phyloP scores from a whole-genome alignment of 53 echinoderm and acorn worm genomes.

The Antedon mediterranea region DNA sequence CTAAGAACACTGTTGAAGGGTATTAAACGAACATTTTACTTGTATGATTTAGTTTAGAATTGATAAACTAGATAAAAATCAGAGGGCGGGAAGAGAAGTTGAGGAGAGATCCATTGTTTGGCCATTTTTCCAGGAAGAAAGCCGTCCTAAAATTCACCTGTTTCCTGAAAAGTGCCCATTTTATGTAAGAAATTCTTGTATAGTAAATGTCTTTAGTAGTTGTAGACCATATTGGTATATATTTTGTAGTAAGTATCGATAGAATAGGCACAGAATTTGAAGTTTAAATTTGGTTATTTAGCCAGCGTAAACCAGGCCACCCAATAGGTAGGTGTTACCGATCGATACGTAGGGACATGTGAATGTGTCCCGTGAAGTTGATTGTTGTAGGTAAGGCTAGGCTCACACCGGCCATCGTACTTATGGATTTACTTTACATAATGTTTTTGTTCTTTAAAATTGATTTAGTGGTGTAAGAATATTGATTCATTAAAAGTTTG shows the following conservation, averaged over 20 bases:
- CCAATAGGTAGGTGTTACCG: background rate
- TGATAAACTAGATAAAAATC: background rate
- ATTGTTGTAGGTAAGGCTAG: background rate
- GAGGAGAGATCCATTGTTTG: background rate
- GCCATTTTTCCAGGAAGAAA: background rate
- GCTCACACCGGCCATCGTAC: background rate
- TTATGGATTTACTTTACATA: too few relatives aligned
- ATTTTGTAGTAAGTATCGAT: background rate
- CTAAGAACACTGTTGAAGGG: slow-evolving; percentile 83
- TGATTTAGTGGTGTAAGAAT: too few relatives aligned
- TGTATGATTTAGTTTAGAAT: slow-evolving; percentile 9
- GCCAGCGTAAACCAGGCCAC: background rate
- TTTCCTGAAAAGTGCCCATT: background rate
- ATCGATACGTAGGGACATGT: background rate
- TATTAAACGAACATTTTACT: slow-evolving; percentile 58
- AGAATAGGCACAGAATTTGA: background rate
- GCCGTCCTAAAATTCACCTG: background rate
- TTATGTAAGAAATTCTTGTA: background rate
- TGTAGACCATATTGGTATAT: background rate
- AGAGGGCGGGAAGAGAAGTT: background rate
- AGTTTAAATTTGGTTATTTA: background rate
- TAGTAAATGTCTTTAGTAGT: background rate
- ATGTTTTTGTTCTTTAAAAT: too few relatives aligned
- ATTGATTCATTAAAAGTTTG: too few relatives aligned
- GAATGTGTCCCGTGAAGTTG: background rate